Conservation (phyloP, 2,888 invertebrate species). For the Thecophora atra region DNA sequence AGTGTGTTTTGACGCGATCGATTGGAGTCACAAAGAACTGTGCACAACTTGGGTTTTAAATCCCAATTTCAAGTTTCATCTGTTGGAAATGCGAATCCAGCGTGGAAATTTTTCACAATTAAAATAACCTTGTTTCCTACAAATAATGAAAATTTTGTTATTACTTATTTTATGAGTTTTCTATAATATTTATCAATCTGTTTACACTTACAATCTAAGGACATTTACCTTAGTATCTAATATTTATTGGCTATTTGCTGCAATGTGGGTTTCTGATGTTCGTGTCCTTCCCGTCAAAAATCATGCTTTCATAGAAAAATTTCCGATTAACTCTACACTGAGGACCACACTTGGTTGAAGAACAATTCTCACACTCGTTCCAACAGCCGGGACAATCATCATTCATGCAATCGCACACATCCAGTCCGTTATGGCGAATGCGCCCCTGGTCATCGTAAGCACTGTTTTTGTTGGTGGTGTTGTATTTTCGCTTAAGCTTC, state of each 20-base stretch:
- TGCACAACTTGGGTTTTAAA: too few relatives aligned
- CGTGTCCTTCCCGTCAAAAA: conserved; percentile 80
- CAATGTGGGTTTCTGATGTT: conserved; percentile 54
- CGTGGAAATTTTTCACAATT: too few relatives aligned
- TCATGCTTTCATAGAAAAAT: conserved; percentile 80
- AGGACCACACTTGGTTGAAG: conserved; percentile 79
- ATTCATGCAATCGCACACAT: conserved; percentile 87
- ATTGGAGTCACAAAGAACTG: too few relatives aligned
- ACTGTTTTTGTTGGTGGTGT: conserved; percentile 46
- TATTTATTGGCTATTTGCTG: conserved; percentile 35
- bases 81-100: too few relatives aligned
- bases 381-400: conserved; percentile 85
- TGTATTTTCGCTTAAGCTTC: conserved; percentile 73
- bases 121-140: too few relatives aligned
- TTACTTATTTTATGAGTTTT: too few relatives aligned
- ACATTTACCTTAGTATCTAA: too few relatives aligned
- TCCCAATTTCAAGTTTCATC: too few relatives aligned
- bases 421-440: conserved; percentile 72
- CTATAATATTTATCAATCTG: not conserved
- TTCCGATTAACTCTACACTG: conserved; percentile 83
- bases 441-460: conserved; percentile 77
- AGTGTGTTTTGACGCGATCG: too few relatives aligned
- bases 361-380: conserved; percentile 79
- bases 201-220: too few relatives aligned
- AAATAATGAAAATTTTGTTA: too few relatives aligned